These are phyloP conservation scores for Neogale vison DNA, from an alignment of 2,113 vertebrate genomes.

Conservation along the genomic window DNA sequence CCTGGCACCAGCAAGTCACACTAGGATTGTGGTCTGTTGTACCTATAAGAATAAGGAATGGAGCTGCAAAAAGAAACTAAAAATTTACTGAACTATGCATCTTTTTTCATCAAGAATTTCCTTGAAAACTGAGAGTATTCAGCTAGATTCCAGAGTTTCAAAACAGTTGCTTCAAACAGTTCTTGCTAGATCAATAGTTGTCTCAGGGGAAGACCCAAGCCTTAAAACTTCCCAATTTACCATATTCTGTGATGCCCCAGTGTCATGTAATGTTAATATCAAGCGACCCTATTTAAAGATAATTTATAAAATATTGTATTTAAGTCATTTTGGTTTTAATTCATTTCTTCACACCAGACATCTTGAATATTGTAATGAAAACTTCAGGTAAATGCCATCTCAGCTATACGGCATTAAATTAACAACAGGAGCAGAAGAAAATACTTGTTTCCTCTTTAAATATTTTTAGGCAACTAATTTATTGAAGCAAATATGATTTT, in stretches of 20 bases:
- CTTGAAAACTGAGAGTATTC: not conserved
- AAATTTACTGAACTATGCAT: not conserved
- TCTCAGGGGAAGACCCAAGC: not conserved
- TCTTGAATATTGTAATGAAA: constrained; percentile 43
- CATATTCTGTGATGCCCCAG: not conserved
- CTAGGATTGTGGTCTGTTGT: not conserved
- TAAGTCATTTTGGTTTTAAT: constrained; percentile 48
- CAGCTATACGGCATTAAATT: not conserved
- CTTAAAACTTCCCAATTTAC: not conserved
- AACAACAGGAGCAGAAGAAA: not conserved
- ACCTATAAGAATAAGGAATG: accelerated
- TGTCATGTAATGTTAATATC: not conserved
- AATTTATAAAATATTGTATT: constrained; percentile 7
- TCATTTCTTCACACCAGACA: constrained; percentile 43
- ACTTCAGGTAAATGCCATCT: not conserved
- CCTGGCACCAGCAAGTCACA: not conserved
- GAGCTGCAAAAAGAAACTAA: not conserved
- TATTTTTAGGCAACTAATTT: not conserved
- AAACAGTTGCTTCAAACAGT: not conserved
- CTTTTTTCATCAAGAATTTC: not conserved
- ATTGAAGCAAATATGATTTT: not conserved
- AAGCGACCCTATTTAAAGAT: constrained; percentile 24
- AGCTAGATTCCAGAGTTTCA: not conserved
- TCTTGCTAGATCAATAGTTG: not conserved
- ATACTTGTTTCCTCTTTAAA: not conserved